Evolutionary conservation across 2,797 vertebrate species (phyloP), one percentile per base, ranked within the genome.

Genomic region (Petrocephalus schoutedeni): DNA sequence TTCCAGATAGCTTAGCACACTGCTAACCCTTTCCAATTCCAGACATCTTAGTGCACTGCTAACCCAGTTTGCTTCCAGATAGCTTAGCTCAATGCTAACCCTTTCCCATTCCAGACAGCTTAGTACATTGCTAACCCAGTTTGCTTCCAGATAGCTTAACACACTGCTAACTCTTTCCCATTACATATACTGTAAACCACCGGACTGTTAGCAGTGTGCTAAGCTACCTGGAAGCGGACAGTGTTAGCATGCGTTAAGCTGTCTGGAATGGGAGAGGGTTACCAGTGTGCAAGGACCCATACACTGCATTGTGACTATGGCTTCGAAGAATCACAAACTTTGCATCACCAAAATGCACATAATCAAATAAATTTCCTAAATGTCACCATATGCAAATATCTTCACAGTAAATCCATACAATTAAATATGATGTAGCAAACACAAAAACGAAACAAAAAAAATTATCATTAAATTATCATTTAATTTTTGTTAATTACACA

Each of bases 291-390:
- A 45, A 74, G 71, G 28, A 74, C 36, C 71, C 71, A 45, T 45
- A 74, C 32, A 41, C 71, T 8, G 9, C 28, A 74, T 74, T 7
- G 10, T 74, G 67, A 74, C 14, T 74, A 74, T 41, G 10, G 67
- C 67, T 74, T 32, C 28, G 7, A 14, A 74, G 36, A 74, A 32
- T 74, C 71, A 45, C 71, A 74, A 74, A 74, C 71, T 74, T 74
- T 32, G 71, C 71, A 41, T 74, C 71, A 74, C 41, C 12, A 19
- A 74, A 32, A 74, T 14, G 14, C 19, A 9, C 23, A 16, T 74
- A 74, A 41, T 74, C 32, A 74, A 74, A 74, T 74, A 74, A 74
- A 74, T 74, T 74, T 74, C 71, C 32, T 74, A 41, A 74, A 74
- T 74, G 71, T 19, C 41, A 74, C 28, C 71, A 74, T 14, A 74